Conservation (phyloP, 2,888 invertebrate species). For the Gymnosoma rotundatum region DNA sequence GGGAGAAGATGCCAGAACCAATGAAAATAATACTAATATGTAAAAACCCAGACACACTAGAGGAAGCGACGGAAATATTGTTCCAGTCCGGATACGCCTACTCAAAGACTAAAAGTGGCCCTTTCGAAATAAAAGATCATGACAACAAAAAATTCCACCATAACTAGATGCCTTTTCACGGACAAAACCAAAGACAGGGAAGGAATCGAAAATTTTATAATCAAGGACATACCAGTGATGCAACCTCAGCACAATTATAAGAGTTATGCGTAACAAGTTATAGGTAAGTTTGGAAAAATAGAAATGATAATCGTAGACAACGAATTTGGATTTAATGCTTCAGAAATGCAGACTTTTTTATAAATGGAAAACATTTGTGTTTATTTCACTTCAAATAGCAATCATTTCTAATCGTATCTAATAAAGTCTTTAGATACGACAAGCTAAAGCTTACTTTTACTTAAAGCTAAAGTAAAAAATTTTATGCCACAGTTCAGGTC, state of each 20-base stretch:
- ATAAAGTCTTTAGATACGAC: too few species aligned
- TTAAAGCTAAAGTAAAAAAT: too few species aligned
- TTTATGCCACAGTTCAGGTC: too few species aligned
- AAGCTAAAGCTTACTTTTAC: too few species aligned
- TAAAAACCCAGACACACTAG: neutral
- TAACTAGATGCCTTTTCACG: neutral
- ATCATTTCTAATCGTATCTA: too few species aligned
- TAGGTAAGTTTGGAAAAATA: too few species aligned
- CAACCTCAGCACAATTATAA: neutral
- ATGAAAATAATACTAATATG: neutral
- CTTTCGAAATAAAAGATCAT: conserved; percentile 2
- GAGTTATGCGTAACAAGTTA: neutral
- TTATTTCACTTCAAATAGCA: too few species aligned
- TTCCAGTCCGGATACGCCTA: conserved; percentile 6
- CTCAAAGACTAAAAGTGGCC: neutral
- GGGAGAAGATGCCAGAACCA: too few species aligned
- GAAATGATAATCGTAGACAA: too few species aligned
- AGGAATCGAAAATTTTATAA: neutral
- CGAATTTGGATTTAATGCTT: too few species aligned
- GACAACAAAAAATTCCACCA: conserved; percentile 1
- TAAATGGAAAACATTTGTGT: too few species aligned
- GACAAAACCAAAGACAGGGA: conserved; percentile 3
- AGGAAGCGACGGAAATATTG: neutral
- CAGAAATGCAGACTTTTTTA: too few species aligned
- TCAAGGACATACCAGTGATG: neutral